Base-by-base conservation (phyloP, 1,140 invertebrate genomes). In the Scaptomyza pallida region DNA sequence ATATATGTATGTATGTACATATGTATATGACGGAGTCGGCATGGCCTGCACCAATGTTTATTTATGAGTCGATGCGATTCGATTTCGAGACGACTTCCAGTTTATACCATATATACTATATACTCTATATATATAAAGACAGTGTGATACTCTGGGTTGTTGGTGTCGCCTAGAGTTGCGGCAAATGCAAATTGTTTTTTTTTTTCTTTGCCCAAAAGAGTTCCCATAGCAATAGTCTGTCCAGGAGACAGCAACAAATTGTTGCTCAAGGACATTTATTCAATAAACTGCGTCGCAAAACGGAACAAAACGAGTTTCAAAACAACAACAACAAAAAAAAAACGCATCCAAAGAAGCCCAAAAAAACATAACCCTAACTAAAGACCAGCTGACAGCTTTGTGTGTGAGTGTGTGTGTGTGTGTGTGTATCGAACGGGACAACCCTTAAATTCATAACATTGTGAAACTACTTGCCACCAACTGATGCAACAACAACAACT, bases 331-430 rank as follows among this genome's bases (percentile, higher is more conserved):
- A 45, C 33, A 12, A 52, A 21, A 21, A 37, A 59, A 50, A 56
- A 21, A 37, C 5, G 5, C 44, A 56, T 56, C 44, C 23, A 10
- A 45, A 67, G 65, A 57, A 65, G 59, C 64, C 50, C 40, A 41
- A 51, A n/a, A n/a, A n/a, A n/a, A 50, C 52, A 75, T 72, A 78
- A 69, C 79, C 79, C 79, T 69, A 78, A 83, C 79, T 69, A 78
- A 83, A 68, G 55, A 45, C 63, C 72, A 71, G 44, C 40, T 72
- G 69, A 72, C 70, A 72, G 62, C 41, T 47, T 19, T 47, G 19
- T 54, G 15, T 13, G 37, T 33, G 17, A 33, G 26, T 33, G 16
- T 52, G 26, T 35, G 26, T 19, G 33, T 33, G 45, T 37, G 55
- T 48, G 45, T 17, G 41, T 68, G 30, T 48, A 43, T 48, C 12